phyloP scores from a whole-genome alignment of 1,140 invertebrate genomes.

The Trichonephila clavata region DNA sequence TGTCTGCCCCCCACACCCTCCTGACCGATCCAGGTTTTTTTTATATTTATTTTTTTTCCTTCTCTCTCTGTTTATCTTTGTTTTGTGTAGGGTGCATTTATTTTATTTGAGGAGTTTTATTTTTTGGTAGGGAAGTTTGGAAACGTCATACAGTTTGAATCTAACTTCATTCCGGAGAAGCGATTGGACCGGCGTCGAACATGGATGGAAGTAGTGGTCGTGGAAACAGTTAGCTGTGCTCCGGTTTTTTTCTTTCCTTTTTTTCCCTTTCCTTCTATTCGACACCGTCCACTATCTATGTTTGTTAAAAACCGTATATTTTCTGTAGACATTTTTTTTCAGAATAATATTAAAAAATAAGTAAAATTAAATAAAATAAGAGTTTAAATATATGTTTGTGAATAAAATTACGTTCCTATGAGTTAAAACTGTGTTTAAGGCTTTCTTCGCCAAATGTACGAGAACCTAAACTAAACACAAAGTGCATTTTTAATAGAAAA shows the following conservation, averaged over 20 bases:
- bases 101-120: slow-evolving; percentile 30
- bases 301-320: no score
- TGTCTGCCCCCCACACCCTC: neutral
- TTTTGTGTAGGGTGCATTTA: slow-evolving; percentile 52
- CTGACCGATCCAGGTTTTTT: neutral
- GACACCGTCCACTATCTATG: no score
- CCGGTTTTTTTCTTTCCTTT: neutral
- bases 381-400: no score
- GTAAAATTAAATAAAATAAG: no score
- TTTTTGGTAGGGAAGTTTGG: neutral
- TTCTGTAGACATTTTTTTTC: no score
- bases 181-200: neutral
- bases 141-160: slow-evolving; percentile 65
- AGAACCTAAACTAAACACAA: no score
- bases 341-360: no score
- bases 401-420: no score
- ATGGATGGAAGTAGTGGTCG: neutral
- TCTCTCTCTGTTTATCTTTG: slow-evolving; percentile 53
- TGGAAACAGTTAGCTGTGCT: neutral
- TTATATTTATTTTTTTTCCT: slow-evolving; percentile 1
- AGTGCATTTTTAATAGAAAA: no score
- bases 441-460: no score
- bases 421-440: no score
- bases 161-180: slow-evolving; percentile 48
- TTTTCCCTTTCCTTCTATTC: no score